phyloP scores from a whole-genome alignment of 2,113 vertebrate species.

The Gobius niger region DNA sequence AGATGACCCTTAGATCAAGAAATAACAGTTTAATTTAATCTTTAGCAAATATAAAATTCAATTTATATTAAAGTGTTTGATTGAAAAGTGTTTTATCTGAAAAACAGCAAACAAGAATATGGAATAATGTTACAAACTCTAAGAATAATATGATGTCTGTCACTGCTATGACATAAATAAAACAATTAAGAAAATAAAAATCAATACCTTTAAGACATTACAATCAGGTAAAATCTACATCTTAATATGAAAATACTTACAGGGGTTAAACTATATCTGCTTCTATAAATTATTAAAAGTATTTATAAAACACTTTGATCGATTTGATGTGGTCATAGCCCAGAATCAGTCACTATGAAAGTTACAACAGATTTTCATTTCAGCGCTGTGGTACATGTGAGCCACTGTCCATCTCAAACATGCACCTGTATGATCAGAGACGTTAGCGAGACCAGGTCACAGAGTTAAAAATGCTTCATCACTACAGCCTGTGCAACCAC shows the following conservation, averaged over 20 bases:
- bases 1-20: no score
- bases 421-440: no score
- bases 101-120: neutral
- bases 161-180: conserved; percentile 18
- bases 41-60: no score
- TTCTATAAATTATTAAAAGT: conserved; percentile 53
- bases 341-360: neutral
- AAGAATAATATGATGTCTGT: neutral
- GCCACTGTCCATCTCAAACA: no score
- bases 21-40: no score
- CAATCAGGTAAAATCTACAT: conserved; percentile 39
- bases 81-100: no score
- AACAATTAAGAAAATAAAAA: conserved; percentile 16
- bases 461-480: neutral
- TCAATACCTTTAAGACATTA: conserved; percentile 21
- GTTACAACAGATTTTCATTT: neutral
- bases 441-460: neutral
- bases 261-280: conserved; percentile 25
- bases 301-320: conserved; percentile 53
- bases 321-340: conserved; percentile 26
- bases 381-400: neutral
- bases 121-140: neutral
- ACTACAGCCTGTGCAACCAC: neutral
- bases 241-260: conserved; percentile 41
- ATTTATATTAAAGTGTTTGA: neutral